phyloP scores from a whole-genome alignment of 92 coral and sea anemone species.

The Epizoanthus fatuus region DNA sequence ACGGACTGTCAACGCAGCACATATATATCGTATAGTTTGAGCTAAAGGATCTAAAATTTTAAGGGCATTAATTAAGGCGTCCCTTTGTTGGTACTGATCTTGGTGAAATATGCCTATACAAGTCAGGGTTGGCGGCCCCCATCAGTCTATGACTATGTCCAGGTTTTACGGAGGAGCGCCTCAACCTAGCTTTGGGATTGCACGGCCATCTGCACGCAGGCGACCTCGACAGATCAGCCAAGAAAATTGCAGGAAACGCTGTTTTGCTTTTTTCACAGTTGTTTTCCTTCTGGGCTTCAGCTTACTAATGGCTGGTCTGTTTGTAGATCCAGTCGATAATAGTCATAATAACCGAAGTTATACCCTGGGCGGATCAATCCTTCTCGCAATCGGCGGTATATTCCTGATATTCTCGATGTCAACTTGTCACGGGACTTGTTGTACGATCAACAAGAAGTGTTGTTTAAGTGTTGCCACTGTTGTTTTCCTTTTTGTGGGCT shows the following conservation, averaged over 20 bases:
- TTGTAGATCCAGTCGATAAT: constrained; percentile 70
- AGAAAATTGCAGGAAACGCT: constrained; percentile 43
- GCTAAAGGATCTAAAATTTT: too few species aligned
- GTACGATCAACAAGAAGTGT: constrained; percentile 29
- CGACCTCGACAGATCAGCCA: too few species aligned
- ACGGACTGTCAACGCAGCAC: too few species aligned
- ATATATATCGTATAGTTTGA: too few species aligned
- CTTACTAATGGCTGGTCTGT: constrained; percentile 71
- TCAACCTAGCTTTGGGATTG: too few species aligned
- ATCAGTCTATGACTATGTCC: too few species aligned
- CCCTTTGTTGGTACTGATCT: too few species aligned
- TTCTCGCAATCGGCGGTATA: constrained; percentile 56
- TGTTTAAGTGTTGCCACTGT: constrained; percentile 58
- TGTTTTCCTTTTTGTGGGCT: constrained; percentile 60
- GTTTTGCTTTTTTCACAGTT: constrained; percentile 53
- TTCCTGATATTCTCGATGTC: background rate
- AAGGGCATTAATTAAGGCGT: too few species aligned
- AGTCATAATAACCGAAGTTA: constrained; percentile 58
- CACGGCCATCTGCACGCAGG: too few species aligned
- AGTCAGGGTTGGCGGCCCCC: too few species aligned
- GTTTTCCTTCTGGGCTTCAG: constrained; percentile 71
- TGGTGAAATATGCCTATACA: too few species aligned
- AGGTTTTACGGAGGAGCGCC: too few species aligned
- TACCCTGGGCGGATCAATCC: constrained; percentile 62
- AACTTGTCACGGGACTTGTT: background rate